Conservation (phyloP, 2,888 invertebrate genomes). For the Silvanus unidentatus region DNA sequence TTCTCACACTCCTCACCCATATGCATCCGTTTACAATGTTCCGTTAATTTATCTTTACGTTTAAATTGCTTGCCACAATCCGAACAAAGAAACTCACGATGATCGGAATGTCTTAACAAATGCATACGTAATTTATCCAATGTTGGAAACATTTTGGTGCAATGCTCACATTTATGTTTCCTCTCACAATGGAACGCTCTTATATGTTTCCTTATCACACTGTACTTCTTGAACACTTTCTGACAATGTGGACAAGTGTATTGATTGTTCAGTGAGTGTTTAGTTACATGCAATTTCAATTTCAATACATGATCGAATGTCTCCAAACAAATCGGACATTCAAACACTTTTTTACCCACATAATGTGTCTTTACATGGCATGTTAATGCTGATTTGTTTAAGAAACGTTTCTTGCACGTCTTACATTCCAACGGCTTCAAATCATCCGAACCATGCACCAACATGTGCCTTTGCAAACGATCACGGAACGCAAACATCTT, state of each 20-base stretch:
- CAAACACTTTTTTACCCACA: constrained; percentile 57
- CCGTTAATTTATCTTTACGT: constrained; percentile 67
- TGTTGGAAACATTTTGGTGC: constrained; percentile 64
- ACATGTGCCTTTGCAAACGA: constrained; percentile 57
- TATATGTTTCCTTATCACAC: constrained; percentile 67
- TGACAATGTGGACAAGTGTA: constrained; percentile 66
- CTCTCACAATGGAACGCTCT: constrained; percentile 65
- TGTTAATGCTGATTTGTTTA: constrained; percentile 65
- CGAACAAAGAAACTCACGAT: constrained; percentile 64
- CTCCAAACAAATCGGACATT: constrained; percentile 68
- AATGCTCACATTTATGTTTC: constrained; percentile 61
- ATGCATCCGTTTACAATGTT: constrained; percentile 66
- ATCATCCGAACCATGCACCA: constrained; percentile 62
- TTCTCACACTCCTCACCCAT: constrained; percentile 44
- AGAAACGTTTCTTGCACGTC: constrained; percentile 59
- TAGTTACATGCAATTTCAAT: constrained; percentile 61
- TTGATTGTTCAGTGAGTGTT: constrained; percentile 58
- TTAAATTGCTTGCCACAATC: constrained; percentile 74
- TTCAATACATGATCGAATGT: constrained; percentile 60
- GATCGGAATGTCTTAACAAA: constrained; percentile 60
- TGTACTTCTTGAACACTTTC: constrained; percentile 63
- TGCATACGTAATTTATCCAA: constrained; percentile 68
- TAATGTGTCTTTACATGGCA: constrained; percentile 67
- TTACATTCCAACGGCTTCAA: constrained; percentile 64
- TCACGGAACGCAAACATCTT: constrained; percentile 60